Evolutionary conservation across 2,888 invertebrate genomes (phyloP).

Genomic region (Chymomyza fuscimana): DNA sequence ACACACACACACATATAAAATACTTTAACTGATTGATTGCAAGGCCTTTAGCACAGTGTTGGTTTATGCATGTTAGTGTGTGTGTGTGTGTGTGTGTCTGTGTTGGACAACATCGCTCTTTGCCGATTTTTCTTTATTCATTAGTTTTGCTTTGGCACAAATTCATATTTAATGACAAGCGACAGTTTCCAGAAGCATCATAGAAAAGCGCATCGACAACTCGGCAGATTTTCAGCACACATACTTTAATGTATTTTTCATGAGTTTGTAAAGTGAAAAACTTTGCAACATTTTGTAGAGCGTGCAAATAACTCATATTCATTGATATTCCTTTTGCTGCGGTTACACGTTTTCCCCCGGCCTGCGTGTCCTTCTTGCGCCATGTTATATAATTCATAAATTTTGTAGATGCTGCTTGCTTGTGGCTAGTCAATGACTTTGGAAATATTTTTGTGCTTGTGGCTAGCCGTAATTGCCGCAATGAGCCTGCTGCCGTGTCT

Average conservation of each 20-base stretch:
- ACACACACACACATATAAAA: neutral
- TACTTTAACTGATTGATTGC: slow-evolving; percentile 62
- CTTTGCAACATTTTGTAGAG: slow-evolving; percentile 42
- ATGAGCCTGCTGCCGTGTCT: slow-evolving; percentile 47
- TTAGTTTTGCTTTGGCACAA: slow-evolving; percentile 66
- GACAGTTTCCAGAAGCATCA: slow-evolving; percentile 6
- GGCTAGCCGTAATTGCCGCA: slow-evolving; percentile 55
- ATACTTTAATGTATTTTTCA: slow-evolving; percentile 69
- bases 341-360: slow-evolving; percentile 9
- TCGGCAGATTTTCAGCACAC: slow-evolving; percentile 25
- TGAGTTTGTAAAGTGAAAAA: slow-evolving; percentile 68
- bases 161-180: slow-evolving; percentile 66
- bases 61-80: neutral
- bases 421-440: slow-evolving; percentile 61
- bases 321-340: slow-evolving; percentile 55
- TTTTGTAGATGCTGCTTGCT: slow-evolving; percentile 23
- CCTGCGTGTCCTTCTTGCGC: neutral
- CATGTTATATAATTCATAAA: slow-evolving; percentile 61
- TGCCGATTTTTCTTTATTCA: slow-evolving; percentile 59
- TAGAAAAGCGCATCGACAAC: slow-evolving; percentile 23
- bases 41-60: slow-evolving; percentile 27
- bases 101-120: neutral
- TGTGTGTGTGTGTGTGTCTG: neutral
- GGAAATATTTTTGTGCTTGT: slow-evolving; percentile 46
- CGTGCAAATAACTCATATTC: slow-evolving; percentile 69